Evolutionary conservation across 2,797 vertebrate species (phyloP).

Genomic region (Xenopus petersii): DNA sequence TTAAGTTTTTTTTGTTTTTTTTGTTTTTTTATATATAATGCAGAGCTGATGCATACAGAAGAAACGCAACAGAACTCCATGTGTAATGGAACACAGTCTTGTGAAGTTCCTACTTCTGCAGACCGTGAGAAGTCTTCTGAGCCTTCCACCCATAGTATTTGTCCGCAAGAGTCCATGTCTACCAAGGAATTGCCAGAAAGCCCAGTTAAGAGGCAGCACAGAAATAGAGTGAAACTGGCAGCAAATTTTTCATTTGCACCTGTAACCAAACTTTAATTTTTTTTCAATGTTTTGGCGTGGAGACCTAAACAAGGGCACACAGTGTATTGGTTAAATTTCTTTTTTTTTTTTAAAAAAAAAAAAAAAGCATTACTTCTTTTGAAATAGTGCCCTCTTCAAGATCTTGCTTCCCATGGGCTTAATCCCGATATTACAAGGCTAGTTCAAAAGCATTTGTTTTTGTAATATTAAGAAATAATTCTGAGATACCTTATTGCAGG

Average conservation of each 20-base stretch:
- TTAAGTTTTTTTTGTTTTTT: too few species aligned
- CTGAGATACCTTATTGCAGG: too few species aligned
- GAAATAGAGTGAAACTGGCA: constrained; percentile 87
- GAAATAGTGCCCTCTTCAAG: constrained; percentile 6
- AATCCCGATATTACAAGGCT: background rate
- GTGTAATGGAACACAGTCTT: constrained; percentile 37
- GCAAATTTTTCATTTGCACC: constrained; percentile 91
- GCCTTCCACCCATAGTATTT: constrained; percentile 51
- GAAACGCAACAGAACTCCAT: constrained; percentile 54
- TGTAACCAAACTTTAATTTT: constrained; percentile 70
- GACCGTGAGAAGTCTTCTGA: constrained; percentile 28
- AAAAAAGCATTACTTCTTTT: constrained; percentile 3
- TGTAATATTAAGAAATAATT: constrained; percentile 1
- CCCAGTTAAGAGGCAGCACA: constrained; percentile 79
- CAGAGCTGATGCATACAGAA: constrained; percentile 52
- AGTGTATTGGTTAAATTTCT: constrained; percentile 25
- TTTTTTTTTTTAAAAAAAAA: constrained; percentile 1
- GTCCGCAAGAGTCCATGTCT: constrained; percentile 43
- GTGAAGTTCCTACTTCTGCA: constrained; percentile 22
- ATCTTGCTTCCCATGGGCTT: constrained; percentile 6
- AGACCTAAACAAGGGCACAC: constrained; percentile 56
- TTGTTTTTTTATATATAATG: too few species aligned
- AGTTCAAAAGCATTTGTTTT: constrained; percentile 24
- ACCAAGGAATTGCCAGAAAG: constrained; percentile 71
- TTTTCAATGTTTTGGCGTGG: constrained; percentile 45